A percentile compares a stretch with the other conserved stretches of the same genome.
Conservation (phyloP, 2,113 vertebrate genomes). For the Cinclus mexicanus region DNA sequence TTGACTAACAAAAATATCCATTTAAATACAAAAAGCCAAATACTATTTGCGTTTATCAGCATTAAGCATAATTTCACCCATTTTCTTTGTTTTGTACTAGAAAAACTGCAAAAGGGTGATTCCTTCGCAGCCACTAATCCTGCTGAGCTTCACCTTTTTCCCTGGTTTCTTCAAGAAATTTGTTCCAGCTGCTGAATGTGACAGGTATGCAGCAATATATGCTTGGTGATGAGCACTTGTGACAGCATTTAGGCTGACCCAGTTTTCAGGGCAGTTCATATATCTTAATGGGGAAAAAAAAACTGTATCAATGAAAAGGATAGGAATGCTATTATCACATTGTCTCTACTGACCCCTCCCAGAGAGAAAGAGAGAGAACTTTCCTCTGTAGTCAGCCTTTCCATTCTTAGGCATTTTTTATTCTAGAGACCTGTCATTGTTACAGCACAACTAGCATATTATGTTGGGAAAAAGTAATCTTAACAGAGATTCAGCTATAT, state of each 20-base stretch:
- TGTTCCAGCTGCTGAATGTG: background rate
- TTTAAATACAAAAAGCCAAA: background rate
- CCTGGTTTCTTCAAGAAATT: background rate
- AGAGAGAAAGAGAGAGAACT: background rate
- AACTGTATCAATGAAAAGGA: background rate
- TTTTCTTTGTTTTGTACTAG: conserved; percentile 24
- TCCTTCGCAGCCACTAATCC: conserved; percentile 21
- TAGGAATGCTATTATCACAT: background rate
- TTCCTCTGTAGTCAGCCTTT: background rate
- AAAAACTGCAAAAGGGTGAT: background rate
- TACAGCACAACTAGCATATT: background rate
- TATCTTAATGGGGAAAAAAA: background rate
- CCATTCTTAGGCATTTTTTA: background rate
- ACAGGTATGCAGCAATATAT: conserved; percentile 3
- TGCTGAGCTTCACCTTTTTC: conserved; percentile 20
- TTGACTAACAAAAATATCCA: background rate
- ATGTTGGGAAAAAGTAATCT: background rate
- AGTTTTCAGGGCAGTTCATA: conserved; percentile 21
- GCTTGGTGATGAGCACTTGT: background rate
- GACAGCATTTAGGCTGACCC: conserved; percentile 47
- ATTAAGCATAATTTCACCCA: background rate
- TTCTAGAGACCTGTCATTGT: background rate
- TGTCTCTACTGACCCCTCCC: background rate
- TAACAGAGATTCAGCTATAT: background rate
- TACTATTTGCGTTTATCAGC: background rate